Evolutionary conservation across 2,888 invertebrate genomes (phyloP).

Genomic region (Pecten maximus): DNA sequence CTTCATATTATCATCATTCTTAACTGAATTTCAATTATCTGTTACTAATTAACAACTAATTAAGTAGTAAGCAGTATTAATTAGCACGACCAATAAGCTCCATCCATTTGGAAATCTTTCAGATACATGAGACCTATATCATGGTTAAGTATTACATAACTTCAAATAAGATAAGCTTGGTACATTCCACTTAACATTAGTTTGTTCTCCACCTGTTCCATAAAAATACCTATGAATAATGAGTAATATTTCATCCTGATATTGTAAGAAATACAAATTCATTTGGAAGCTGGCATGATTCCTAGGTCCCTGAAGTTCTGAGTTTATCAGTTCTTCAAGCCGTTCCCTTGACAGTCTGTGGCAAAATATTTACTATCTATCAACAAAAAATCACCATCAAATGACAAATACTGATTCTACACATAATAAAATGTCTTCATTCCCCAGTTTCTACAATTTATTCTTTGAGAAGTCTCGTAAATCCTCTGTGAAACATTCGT

Average conservation of each 20-base stretch:
- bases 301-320: background rate
- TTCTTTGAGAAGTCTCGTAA: background rate
- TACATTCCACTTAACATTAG: too few relatives aligned
- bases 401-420: background rate
- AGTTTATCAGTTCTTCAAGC: background rate
- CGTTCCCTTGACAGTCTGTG: background rate
- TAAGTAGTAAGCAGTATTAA: too few relatives aligned
- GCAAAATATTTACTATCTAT: background rate
- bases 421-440: constrained; percentile 3
- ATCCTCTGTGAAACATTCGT: background rate
- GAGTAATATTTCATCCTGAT: background rate
- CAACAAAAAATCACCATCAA: background rate
- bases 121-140: too few relatives aligned
- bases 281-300: background rate
- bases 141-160: too few relatives aligned
- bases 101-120: too few relatives aligned
- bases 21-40: too few relatives aligned
- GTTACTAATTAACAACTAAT: too few relatives aligned
- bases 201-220: background rate
- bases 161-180: too few relatives aligned
- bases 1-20: too few relatives aligned
- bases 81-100: too few relatives aligned
- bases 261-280: background rate
- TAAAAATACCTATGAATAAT: background rate
- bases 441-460: background rate